Evolutionary conservation across 2,113 vertebrate species (phyloP).

Genomic region (Sprattus sprattus): DNA sequence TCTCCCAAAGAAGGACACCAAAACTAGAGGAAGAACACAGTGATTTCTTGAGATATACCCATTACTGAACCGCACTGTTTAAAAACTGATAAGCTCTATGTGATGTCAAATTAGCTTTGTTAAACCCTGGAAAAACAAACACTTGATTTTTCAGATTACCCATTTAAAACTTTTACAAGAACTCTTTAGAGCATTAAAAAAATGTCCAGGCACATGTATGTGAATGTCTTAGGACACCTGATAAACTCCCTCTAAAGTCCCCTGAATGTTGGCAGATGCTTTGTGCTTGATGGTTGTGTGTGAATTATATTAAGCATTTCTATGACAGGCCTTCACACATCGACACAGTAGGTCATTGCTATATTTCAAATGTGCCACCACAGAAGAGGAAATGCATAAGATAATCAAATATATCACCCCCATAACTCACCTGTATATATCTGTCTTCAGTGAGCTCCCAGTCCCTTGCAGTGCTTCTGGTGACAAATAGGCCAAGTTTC

Average conservation of each 20-base stretch:
- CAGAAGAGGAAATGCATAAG: no score
- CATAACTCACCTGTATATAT: conserved; percentile 48
- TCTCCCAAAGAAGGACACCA: conserved; percentile 51
- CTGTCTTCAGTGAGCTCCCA: conserved; percentile 20
- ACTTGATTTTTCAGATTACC: neutral
- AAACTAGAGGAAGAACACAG: conserved; percentile 33
- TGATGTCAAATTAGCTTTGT: neutral
- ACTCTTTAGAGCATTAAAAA: neutral
- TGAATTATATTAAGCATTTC: neutral
- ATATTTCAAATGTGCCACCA: neutral
- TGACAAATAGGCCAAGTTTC: conserved; percentile 41
- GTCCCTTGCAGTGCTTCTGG: conserved; percentile 38
- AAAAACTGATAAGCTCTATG: neutral
- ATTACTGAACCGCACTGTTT: neutral
- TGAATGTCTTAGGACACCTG: neutral
- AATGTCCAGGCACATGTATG: neutral
- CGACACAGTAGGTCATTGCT: neutral
- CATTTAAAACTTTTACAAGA: no score
- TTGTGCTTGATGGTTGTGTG: neutral
- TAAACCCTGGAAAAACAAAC: neutral
- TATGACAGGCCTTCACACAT: neutral
- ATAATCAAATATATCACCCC: neutral
- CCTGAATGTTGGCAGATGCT: neutral
- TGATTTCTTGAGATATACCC: neutral
- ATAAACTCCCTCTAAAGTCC: neutral